Base-by-base conservation (phyloP, 2,888 invertebrate genomes). In the Tipula vernalis region DNA sequence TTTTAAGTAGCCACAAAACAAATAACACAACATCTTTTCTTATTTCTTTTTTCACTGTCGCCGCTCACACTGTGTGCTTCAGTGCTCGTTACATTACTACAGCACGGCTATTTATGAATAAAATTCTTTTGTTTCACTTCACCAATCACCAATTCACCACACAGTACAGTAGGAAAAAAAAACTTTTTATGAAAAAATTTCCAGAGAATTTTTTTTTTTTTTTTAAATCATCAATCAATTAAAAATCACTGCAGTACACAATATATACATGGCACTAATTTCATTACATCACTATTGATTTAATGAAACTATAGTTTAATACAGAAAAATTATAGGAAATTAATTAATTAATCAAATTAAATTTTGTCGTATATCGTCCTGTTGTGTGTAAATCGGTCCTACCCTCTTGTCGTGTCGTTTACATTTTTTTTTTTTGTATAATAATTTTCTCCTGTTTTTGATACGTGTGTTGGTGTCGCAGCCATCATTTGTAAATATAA, bases 331-430 rank as follows among this genome's bases (percentile, higher is more conserved):
- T 51, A 15, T 51, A 51, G 51, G n/a, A 15, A 51, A 51, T 51
- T 51, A 15, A 51, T 51, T 71, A 71, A 71, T 71, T 71, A 71
- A 71, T 4, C 0, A 71, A 71, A 71, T 71, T 71, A 28, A 71
- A 71, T 51, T 51, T 51, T 51, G 28, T 71, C 71, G 71, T 71
- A 28, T 71, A 51, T 71, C 71, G 71, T 71, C 71, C 71, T 71
- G 71, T 71, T 71, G 71, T 71, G 71, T 71, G 71, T 71, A 71
- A 71, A 71, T 71, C 41, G 84, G 84, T 84, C 84, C 84, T 84
- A 84, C 84, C 84, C 84, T 84, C 84, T 28, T 84, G 36, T 83
- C 39, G 36, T 84, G 39, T 84, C 36, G 39, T 71, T 71, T 71
- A 71, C 71, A 10, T 18, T 71, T 28, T 71, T 71, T 71, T 28